Percentiles rank a stretch among this genome's conserved stretches.
phyloP scores from a whole-genome alignment of 2,888 invertebrate genomes.

The Aporophyla nigra region DNA sequence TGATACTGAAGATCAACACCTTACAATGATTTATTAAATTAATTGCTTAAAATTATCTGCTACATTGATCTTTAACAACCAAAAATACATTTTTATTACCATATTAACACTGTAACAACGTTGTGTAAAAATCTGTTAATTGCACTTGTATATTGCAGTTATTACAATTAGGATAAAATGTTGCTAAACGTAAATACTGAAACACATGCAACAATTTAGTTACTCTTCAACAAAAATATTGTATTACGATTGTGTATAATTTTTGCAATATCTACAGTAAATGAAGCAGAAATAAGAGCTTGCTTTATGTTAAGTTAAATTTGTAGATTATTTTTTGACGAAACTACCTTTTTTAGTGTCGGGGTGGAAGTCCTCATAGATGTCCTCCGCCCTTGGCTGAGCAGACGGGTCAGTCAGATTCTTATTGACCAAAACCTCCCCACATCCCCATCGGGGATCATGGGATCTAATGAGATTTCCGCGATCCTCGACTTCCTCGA shows the following conservation, averaged over 20 bases:
- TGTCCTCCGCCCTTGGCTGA: no score
- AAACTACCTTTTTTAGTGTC: no score
- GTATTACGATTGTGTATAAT: background rate
- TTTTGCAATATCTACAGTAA: background rate
- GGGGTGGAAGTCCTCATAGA: no score
- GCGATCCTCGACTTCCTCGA: no score
- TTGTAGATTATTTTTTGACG: no score
- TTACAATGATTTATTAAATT: background rate
- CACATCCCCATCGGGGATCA: no score
- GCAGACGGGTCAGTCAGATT: no score
- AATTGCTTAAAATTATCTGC: background rate
- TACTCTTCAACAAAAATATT: background rate
- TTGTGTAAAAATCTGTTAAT: conserved; percentile 25
- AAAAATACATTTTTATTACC: conserved; percentile 18
- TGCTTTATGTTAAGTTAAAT: no score
- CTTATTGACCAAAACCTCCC: no score
- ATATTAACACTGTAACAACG: background rate
- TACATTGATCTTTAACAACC: background rate
- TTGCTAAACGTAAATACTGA: conserved; percentile 34
- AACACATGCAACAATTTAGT: conserved; percentile 1
- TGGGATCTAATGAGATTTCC: no score
- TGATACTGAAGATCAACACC: background rate
- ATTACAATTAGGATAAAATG: conserved; percentile 26
- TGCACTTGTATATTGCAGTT: background rate
- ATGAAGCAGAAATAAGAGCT: no score